Base-by-base conservation (phyloP, 2,888 invertebrate genomes). In the Pharmacophagus antenor region DNA sequence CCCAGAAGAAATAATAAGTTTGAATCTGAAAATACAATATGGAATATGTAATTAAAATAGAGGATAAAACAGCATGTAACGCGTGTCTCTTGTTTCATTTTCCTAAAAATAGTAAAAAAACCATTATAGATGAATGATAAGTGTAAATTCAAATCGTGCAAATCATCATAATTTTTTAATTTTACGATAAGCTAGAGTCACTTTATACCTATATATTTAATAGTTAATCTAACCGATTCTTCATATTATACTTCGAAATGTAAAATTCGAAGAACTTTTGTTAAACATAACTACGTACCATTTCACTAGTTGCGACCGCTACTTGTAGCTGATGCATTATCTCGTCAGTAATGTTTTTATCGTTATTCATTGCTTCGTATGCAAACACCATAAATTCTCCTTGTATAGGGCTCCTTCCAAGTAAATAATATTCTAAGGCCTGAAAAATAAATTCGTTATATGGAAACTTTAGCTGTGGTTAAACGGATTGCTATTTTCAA, bases 341-440 rank as follows among this genome's bases (percentile, higher is more conserved):
- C 5, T 60, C 56, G 10, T 51, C 41, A 3, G 23, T 25, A n/a
- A 56, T 25, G 2, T 41, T 51, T 37, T 41, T 20, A 3, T 44
- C 37, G 0, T 51, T 50, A 15, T 46, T 31, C 12, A 60, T n/a
- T 18, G 50, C 17, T 22, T 60, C 57, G 17, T 31, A 50, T n/a
- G 57, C 57, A 6, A 57, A 46, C 22, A 31, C 17, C 57, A 57
- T 57, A 17, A 57, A 51, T 42, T 57, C 57, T 31, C 57, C 57
- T 46, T 57, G 57, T 12, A 57, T 51, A 7, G 51, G 57, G 21
- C 27, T 44, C 46, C 57, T 44, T 44, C 57, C 51, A 22, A 50
- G 2, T 21, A 22, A 31, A 42, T 57, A 57, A 31, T 57, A 57
- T 46, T 51, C 57, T 17, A 51, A 7, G 27, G 17, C 20, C 57